A percentile compares a stretch with the other conserved stretches of the same genome.
Conservation (phyloP, 2,797 vertebrate genomes). For the Aotus griseimembra region DNA sequence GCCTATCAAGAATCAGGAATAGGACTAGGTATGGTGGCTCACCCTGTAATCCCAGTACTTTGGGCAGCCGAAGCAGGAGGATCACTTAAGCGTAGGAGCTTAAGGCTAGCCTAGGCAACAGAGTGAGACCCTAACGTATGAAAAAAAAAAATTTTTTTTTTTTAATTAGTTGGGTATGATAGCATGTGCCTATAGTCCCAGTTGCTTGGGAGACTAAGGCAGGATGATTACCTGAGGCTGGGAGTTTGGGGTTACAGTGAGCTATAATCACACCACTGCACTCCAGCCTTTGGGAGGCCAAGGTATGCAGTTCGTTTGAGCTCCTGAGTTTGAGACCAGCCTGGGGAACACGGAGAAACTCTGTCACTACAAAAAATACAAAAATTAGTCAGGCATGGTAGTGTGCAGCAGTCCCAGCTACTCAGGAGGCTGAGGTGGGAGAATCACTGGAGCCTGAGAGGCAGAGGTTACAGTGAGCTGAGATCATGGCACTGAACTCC, state of each 20-base stretch:
- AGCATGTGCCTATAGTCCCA: neutral
- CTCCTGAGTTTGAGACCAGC: too few species aligned
- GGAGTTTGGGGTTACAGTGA: neutral
- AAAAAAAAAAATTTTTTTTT: neutral
- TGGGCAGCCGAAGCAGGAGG: neutral
- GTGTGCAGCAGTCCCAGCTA: too few species aligned
- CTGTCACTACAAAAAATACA: too few species aligned
- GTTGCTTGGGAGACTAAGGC: neutral
- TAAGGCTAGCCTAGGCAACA: neutral
- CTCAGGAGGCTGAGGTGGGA: too few species aligned
- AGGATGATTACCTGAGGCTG: neutral
- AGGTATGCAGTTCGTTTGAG: too few species aligned
- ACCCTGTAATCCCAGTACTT: neutral
- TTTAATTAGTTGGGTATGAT: neutral
- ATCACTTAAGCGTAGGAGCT: neutral
- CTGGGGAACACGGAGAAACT: too few species aligned
- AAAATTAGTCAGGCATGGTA: too few species aligned
- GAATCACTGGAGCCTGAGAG: too few species aligned
- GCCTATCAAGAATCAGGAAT: neutral
- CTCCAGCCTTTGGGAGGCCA: neutral
- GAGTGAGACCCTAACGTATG: neutral
- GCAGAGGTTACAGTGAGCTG: neutral
- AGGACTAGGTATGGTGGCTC: neutral
- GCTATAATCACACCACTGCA: neutral
- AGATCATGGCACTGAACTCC: neutral